These are phyloP conservation scores for Drosophila longiperda DNA, from an alignment of 2,888 invertebrate genomes.

Conservation along the genomic window DNA sequence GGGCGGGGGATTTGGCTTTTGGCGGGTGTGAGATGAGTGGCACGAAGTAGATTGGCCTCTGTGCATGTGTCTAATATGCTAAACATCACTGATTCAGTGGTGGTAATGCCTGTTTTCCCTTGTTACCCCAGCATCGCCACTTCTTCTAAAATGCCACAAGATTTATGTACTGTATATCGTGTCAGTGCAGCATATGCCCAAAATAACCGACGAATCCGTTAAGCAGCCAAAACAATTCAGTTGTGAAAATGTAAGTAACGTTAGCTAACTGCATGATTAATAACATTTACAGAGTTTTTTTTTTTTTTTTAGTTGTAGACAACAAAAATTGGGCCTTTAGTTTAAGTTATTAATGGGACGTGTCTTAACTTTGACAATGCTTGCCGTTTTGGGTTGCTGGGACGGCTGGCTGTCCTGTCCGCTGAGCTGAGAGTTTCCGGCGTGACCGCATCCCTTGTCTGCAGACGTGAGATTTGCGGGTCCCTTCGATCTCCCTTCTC, in stretches of 20 bases:
- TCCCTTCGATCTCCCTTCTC: too few species aligned
- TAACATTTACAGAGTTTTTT: background rate
- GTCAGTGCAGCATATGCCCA: constrained; percentile 49
- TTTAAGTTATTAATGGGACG: background rate
- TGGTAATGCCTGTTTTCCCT: constrained; percentile 50
- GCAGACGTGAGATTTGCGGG: too few species aligned
- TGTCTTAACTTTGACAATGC: too few species aligned
- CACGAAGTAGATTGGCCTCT: constrained; percentile 49
- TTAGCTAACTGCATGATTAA: constrained; percentile 25
- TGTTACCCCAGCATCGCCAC: constrained; percentile 3
- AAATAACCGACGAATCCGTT: constrained; percentile 35
- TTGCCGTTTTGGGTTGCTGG: too few species aligned
- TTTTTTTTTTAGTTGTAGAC: background rate
- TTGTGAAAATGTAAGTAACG: constrained; percentile 47
- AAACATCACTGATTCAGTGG: constrained; percentile 74
- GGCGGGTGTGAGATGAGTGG: background rate
- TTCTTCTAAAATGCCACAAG: constrained; percentile 41
- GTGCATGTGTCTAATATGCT: constrained; percentile 77
- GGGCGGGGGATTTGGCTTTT: constrained; percentile 7
- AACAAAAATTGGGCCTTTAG: background rate
- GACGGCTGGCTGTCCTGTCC: too few species aligned
- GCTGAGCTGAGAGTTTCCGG: too few species aligned
- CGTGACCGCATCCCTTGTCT: too few species aligned
- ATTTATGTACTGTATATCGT: constrained; percentile 56
- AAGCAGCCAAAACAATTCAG: constrained; percentile 45